Conservation (phyloP, 2,888 invertebrate genomes). For the Girardia tigrina region DNA sequence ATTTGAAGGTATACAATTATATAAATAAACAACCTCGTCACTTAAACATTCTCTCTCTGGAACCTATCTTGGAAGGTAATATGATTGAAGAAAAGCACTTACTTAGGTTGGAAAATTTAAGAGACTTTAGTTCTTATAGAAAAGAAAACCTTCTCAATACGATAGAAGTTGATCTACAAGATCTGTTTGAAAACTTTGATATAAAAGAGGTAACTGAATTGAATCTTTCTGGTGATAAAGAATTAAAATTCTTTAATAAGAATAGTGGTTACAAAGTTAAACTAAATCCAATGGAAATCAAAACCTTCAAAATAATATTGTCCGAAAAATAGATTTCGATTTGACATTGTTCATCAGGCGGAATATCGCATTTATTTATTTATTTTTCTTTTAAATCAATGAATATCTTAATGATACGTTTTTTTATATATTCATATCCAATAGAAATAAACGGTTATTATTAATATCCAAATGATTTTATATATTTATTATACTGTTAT, state of each 20-base stretch:
- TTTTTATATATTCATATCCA: too few species aligned
- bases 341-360: too few species aligned
- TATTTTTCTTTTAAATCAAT: too few species aligned
- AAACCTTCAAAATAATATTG: neutral
- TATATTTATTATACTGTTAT: too few species aligned
- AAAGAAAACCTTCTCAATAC: slow-evolving; percentile 43
- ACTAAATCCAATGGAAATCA: neutral
- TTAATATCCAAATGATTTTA: too few species aligned
- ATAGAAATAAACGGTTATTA: too few species aligned
- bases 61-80: slow-evolving; percentile 47
- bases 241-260: neutral
- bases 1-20: neutral
- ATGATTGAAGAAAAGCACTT: slow-evolving; percentile 42
- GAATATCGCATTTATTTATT: too few species aligned
- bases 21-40: neutral
- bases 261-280: neutral
- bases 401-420: too few species aligned
- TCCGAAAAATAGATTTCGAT: too few species aligned
- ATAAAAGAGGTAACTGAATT: slow-evolving; percentile 37
- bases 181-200: slow-evolving; percentile 42
- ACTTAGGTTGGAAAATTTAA: slow-evolving; percentile 38
- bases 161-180: slow-evolving; percentile 45
- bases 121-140: slow-evolving; percentile 40
- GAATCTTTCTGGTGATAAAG: neutral
- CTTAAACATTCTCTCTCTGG: slow-evolving; percentile 38